Evolutionary conservation across 1,140 invertebrate genomes (phyloP), one percentile per base, ranked within the genome.

Genomic region (Maconellicoccus hirsutus): DNA sequence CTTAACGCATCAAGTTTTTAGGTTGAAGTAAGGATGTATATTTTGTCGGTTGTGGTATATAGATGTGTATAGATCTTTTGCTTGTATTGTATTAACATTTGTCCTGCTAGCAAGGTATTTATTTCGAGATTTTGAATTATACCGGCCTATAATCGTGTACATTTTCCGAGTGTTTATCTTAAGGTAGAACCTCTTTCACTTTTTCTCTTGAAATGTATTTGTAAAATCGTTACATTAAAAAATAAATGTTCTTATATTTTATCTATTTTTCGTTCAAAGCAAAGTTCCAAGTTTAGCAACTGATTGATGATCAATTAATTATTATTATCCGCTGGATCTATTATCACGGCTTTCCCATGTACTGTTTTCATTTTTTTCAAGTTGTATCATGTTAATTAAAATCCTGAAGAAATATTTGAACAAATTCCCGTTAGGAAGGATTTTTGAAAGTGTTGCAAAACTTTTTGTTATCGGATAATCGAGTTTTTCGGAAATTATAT

Each of bases 141-240:
- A 52, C 42, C 42, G 42, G 42, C 42, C 42, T 52, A 52, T 52
- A 52, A 38, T 52, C 42, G 16, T 52, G 42, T 52, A 52, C 42
- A 52, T 52, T 52, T 52, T 52, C n/a, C 2, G 3, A 16, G 3
- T 52, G 42, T 52, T 3, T 52, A 52, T 52, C n/a, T 16, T 52
- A 52, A 4, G 42, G 42, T 52, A 52, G 42, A 33, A 52, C 42
- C 42, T 52, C n/a, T 52, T 19, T 52, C 16, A 16, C n/a, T 52
- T 52, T 52, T 52, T 52, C n/a, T 16, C 10, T 8, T 19, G 42
- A n/a, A n/a, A n/a, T 52, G 42, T 52, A 52, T 3, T 8, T 52
- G 10, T 14, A 16, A 52, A n/a, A 52, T 52, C 42, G 42, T 52
- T 52, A 52, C 42, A 16, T 52, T 52, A 52, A 52, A 16, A 3